These are phyloP conservation scores for Diplodus sargus DNA, from an alignment of 2,797 vertebrate genomes.

Conservation along the genomic window DNA sequence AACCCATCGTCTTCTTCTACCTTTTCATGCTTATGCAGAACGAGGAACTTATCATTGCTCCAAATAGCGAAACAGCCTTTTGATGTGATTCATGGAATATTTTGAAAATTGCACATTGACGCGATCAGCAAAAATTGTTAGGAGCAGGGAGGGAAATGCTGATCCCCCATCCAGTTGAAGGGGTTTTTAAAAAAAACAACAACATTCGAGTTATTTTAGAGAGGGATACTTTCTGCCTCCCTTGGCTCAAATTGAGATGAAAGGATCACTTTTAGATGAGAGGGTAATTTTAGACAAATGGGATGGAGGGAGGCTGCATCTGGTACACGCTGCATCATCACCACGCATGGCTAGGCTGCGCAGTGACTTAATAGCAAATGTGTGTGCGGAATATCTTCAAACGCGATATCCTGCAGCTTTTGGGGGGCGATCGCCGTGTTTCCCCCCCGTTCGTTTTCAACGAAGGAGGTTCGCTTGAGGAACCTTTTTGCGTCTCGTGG, in stretches of 20 bases:
- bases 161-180: slow-evolving; percentile 37
- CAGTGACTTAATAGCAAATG: slow-evolving; percentile 28
- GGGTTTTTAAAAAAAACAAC: no score
- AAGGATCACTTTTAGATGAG: slow-evolving; percentile 41
- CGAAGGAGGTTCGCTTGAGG: slow-evolving; percentile 3
- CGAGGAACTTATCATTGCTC: background rate
- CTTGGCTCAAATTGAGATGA: slow-evolving; percentile 32
- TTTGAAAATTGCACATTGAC: slow-evolving; percentile 32
- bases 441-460: background rate
- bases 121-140: slow-evolving; percentile 51
- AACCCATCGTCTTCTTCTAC: background rate
- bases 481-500: background rate
- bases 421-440: background rate
- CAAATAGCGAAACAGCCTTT: slow-evolving; percentile 2
- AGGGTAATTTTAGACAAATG: slow-evolving; percentile 55
- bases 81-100: slow-evolving; percentile 37
- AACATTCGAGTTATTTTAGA: slow-evolving; percentile 42
- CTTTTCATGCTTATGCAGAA: background rate
- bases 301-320: slow-evolving; percentile 46
- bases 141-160: slow-evolving; percentile 42
- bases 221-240: slow-evolving; percentile 5
- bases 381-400: slow-evolving; percentile 24
- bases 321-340: slow-evolving; percentile 37
- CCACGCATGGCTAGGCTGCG: slow-evolving; percentile 31
- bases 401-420: slow-evolving; percentile 16